Base-by-base conservation (phyloP, 2,888 invertebrate genomes). In the Phyto melanocephala region DNA sequence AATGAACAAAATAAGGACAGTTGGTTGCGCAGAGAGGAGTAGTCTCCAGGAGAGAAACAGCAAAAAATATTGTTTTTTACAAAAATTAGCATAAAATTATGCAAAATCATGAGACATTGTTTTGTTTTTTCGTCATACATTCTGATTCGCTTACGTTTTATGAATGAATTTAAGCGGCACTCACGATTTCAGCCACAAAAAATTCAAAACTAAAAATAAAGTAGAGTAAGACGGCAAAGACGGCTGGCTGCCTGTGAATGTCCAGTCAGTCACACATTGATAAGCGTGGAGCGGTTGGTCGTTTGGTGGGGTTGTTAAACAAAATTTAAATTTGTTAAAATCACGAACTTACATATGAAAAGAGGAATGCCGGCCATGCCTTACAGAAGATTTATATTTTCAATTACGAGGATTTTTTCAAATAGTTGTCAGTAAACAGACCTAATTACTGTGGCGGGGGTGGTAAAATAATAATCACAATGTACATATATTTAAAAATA, bases 271-370 rank as follows among this genome's bases (percentile, higher is more conserved):
- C 70, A 78, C 67, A 83, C 77, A 79, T 80, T 78, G 56, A 72
- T 70, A 75, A 40, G 62, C 58, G 63, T 56, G 75, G 74, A 75
- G 71, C 85, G 87, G 84, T n/a, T 54, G 45, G 63, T 56, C 75
- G 70, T 70, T 78, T 85, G 86, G 83, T n/a, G 47, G 45, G 54
- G 50, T 86, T 88, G 89, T 88, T 87, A 86, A 86, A 88, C 89
- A 88, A 87, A 87, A 87, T 87, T 86, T 87, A 88, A 88, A 88
- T 88, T 88, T 89, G 89, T 88, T 88, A 85, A 87, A 87, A 88
- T 88, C 88, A 88, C 88, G 89, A 89, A 79, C 20, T 77, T 15
- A 20, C 17, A 40, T 24, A 40, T 40, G 10, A 76, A 17, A 37
- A 62, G 1, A 62, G 17, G 17, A 62, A 42, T 54, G 17, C 76